Percentiles rank a stretch among this genome's conserved stretches.
Conservation (phyloP, 2,113 vertebrate genomes). For the Pseudolaguvia tuberculata region DNA sequence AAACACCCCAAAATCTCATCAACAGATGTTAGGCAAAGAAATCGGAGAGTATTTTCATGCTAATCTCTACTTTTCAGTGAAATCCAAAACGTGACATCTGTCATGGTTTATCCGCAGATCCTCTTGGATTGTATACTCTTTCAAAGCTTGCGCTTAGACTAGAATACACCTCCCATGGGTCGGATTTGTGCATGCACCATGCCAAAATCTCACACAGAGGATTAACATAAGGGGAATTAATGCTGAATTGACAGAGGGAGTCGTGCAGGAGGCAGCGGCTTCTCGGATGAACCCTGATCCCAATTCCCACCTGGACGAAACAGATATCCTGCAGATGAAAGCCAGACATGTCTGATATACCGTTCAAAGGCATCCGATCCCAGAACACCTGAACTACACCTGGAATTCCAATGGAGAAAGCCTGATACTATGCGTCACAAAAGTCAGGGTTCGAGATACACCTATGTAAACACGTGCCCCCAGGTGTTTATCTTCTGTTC, state of each 20-base stretch:
- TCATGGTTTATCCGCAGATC: conserved; percentile 13
- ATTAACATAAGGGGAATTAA: conserved; percentile 41
- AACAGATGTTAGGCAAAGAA: conserved; percentile 46
- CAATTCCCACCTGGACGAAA: conserved; percentile 40
- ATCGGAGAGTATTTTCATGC: conserved; percentile 35
- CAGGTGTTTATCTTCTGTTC: conserved; percentile 35
- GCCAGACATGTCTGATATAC: conserved; percentile 36
- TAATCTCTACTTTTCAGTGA: conserved; percentile 37
- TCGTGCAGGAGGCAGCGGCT: conserved; percentile 28
- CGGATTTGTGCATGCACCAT: conserved; percentile 38
- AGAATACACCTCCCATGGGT: conserved; percentile 17
- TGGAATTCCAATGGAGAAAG: conserved; percentile 50
- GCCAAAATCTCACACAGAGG: conserved; percentile 34
- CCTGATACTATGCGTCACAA: conserved; percentile 40
- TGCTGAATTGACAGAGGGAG: conserved; percentile 40
- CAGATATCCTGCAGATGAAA: conserved; percentile 45
- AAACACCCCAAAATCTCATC: conserved; percentile 44
- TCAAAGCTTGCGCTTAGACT: conserved; percentile 9
- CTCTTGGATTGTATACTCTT: conserved; percentile 6
- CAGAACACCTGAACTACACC: conserved; percentile 44
- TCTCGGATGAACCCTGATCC: conserved; percentile 42
- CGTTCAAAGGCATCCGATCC: conserved; percentile 46
- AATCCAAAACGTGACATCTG: conserved; percentile 20
- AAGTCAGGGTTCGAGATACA: conserved; percentile 23
- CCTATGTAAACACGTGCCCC: conserved; percentile 43